Evolutionary conservation across 2,113 vertebrate genomes (phyloP), one percentile per base, ranked within the genome.

Genomic region (Chamaetylas fuelleborni): DNA sequence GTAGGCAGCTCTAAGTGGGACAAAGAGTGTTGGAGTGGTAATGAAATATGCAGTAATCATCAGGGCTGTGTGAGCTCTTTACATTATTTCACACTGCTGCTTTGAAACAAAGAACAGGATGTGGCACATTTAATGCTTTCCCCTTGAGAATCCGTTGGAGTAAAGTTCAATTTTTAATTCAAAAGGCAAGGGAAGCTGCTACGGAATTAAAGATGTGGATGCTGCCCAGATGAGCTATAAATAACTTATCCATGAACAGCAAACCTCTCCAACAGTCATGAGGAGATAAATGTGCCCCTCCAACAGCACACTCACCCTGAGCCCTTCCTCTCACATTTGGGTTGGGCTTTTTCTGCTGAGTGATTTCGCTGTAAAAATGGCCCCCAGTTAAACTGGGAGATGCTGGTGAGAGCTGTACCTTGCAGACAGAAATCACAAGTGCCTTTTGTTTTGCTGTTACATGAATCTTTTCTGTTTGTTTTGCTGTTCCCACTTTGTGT

Each of bases 111-210:
- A 96, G 96, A 93, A 69, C 72, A 96, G 93, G 96, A 96, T 96
- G 83, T 96, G 84, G 86, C 94, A 94, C 95, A 94, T 95, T 91
- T 94, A 96, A 93, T 94, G 92, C 61, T 97, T 96, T 92, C 62
- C 92, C 94, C 86, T 96, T 43, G 93, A 97, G 94, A 97, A 94
- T 94, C 71, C 17, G 24, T 84, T 80, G 88, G 58, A 95, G 53
- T 97, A 78, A 97, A 97, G 90, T 96, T 97, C 89, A 92, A 72
- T 88, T 94, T 96, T 97, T 97, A 95, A 94, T 97, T 96, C 89
- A 93, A 67, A 96, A 97, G 93, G 69, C 86, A 89, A 81, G 65
- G 89, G 76, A 96, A 96, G 76, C 90, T 86, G 51, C 94, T 95
- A 71, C 0, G 4, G 64, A 96, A 96, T 97, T 95, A 45, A 92